A percentile compares a stretch with the other conserved stretches of the same genome.
These are phyloP conservation scores for Macaria notata DNA, from an alignment of 2,888 invertebrate genomes.

Conservation along the genomic window DNA sequence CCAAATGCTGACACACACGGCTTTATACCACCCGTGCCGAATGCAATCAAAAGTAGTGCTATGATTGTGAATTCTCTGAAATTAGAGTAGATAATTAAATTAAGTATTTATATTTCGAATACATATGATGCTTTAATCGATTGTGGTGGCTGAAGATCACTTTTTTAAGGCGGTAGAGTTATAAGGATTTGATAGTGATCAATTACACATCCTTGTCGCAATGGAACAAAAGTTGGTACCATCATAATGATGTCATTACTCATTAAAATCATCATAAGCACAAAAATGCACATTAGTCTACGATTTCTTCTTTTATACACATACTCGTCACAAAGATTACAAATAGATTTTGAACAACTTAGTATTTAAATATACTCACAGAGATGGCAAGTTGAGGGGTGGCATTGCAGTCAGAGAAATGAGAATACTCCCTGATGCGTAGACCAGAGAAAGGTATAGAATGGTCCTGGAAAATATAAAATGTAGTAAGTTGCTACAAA, in stretches of 20 bases:
- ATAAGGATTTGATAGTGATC: not conserved
- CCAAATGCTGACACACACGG: slow-evolving; percentile 98
- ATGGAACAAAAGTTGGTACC: no score
- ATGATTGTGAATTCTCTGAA: slow-evolving; percentile 84
- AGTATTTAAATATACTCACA: slow-evolving; percentile 58
- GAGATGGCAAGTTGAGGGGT: slow-evolving; percentile 80
- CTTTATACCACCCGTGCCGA: slow-evolving; percentile 97
- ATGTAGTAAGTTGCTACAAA: no score
- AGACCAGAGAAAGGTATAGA: slow-evolving; percentile 93
- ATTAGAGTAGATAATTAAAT: slow-evolving; percentile 26
- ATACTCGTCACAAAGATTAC: no score
- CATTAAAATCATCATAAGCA: no score
- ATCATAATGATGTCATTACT: no score
- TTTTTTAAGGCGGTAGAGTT: not conserved
- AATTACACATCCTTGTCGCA: not conserved
- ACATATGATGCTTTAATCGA: no score
- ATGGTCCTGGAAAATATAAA: slow-evolving; percentile 85
- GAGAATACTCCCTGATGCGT: slow-evolving; percentile 91
- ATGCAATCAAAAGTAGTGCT: slow-evolving; percentile 88
- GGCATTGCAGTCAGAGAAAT: slow-evolving; percentile 87
- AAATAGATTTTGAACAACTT: no score
- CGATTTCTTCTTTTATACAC: no score
- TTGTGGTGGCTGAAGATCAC: no score
- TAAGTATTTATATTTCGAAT: not conserved
- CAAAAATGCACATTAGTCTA: no score